phyloP scores from a whole-genome alignment of 1,140 invertebrate genomes.

The Heliconius congener region DNA sequence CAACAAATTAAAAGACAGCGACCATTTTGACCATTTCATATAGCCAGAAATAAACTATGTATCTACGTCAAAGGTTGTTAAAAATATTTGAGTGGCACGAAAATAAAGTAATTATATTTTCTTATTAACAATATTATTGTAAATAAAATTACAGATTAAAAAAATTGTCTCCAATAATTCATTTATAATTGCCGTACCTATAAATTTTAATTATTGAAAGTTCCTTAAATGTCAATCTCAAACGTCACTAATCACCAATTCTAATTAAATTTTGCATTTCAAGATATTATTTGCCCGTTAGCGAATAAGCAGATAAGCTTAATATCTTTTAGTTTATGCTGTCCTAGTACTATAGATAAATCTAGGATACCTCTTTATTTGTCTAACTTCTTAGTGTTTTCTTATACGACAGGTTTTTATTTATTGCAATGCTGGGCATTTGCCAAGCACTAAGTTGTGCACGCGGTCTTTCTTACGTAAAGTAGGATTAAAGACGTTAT shows the following conservation, averaged over 20 bases:
- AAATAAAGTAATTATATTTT: neutral
- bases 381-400: constrained; percentile 2
- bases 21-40: too few relatives aligned
- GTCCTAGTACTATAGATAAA: neutral
- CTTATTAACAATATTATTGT: neutral
- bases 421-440: neutral
- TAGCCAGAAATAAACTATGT: too few relatives aligned
- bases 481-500: too few relatives aligned
- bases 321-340: constrained; percentile 3
- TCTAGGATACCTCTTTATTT: constrained; percentile 12
- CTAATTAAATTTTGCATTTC: constrained; percentile 4
- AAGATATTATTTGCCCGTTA: neutral
- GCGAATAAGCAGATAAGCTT: neutral
- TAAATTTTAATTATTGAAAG: neutral
- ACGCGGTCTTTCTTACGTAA: too few relatives aligned
- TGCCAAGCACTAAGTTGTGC: neutral
- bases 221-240: neutral
- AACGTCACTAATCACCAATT: neutral
- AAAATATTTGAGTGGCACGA: too few relatives aligned
- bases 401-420: neutral
- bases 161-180: neutral
- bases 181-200: neutral
- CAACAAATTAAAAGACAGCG: too few relatives aligned
- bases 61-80: too few relatives aligned
- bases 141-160: neutral